Conservation (phyloP, 2,113 vertebrate species). For the Vicugna pacos region DNA sequence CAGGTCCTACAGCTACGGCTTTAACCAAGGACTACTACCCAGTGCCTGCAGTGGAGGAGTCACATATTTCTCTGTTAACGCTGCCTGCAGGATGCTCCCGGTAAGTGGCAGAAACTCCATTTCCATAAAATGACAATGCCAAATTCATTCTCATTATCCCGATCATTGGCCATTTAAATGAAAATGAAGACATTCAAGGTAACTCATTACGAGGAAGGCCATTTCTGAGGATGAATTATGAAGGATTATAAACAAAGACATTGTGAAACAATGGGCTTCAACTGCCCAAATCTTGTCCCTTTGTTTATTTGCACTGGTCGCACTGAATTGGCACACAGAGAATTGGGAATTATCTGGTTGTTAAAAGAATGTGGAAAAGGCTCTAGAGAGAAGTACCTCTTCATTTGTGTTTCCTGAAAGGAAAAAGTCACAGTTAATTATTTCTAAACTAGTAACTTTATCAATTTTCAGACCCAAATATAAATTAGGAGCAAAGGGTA, state of each 20-base stretch:
- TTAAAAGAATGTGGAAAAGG: slow-evolving; percentile 54
- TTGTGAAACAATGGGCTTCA: slow-evolving; percentile 65
- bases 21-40: slow-evolving; percentile 69
- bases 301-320: slow-evolving; percentile 78
- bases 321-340: slow-evolving; percentile 74
- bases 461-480: slow-evolving; percentile 59
- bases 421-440: slow-evolving; percentile 50
- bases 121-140: slow-evolving; percentile 89
- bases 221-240: slow-evolving; percentile 83
- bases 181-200: slow-evolving; percentile 94
- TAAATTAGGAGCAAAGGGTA: slow-evolving; percentile 44
- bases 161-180: slow-evolving; percentile 92
- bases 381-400: background rate
- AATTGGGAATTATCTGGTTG: slow-evolving; percentile 74
- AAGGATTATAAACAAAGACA: slow-evolving; percentile 76
- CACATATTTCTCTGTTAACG: slow-evolving; percentile 86
- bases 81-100: slow-evolving; percentile 83
- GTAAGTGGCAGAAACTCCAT: slow-evolving; percentile 88
- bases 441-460: slow-evolving; percentile 47
- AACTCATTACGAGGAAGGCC: slow-evolving; percentile 91
- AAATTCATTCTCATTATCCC: slow-evolving; percentile 95
- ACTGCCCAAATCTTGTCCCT: slow-evolving; percentile 63
- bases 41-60: slow-evolving; percentile 84
- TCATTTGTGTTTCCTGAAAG: slow-evolving; percentile 51
- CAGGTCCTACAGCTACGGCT: slow-evolving; percentile 73